Percentiles rank a stretch among this genome's conserved stretches.
Evolutionary conservation across 2,797 vertebrate genomes (phyloP).

Genomic region (Leuciscus waleckii): DNA sequence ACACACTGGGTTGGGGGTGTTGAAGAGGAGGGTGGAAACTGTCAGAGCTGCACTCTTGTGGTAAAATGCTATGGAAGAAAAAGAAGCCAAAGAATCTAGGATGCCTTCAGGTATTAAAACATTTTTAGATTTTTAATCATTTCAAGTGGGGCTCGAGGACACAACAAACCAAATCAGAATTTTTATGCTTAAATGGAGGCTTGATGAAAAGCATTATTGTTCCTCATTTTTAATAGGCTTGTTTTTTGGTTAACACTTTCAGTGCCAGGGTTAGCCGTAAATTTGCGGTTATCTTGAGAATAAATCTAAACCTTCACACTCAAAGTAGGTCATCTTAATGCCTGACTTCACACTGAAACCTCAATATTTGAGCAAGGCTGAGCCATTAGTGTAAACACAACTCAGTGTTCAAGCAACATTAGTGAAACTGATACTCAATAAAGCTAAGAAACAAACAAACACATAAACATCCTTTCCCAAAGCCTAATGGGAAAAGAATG

Average conservation of each 20-base stretch:
- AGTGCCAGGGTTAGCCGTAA: constrained; percentile 50
- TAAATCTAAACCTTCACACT: constrained; percentile 22
- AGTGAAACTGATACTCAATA: background rate
- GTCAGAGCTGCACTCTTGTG: constrained; percentile 80
- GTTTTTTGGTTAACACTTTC: constrained; percentile 56
- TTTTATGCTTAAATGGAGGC: constrained; percentile 68
- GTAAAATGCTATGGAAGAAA: constrained; percentile 70
- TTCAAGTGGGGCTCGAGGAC: constrained; percentile 79
- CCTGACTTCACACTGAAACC: constrained; percentile 32
- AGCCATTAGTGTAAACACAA: constrained; percentile 21
- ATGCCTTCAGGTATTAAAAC: constrained; percentile 83
- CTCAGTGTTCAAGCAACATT: constrained; percentile 17
- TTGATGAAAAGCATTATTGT: constrained; percentile 66
- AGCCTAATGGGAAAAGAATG: background rate
- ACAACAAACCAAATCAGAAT: constrained; percentile 73
- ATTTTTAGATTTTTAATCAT: constrained; percentile 88
- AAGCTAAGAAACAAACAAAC: constrained; percentile 26
- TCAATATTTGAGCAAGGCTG: constrained; percentile 23
- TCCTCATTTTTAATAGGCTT: constrained; percentile 56
- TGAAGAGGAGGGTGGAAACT: constrained; percentile 73
- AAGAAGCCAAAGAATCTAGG: constrained; percentile 81
- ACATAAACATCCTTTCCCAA: constrained; percentile 20
- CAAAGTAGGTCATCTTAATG: constrained; percentile 39
- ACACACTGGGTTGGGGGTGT: constrained; percentile 62
- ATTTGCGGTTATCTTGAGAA: constrained; percentile 26